Evolutionary conservation across 2,888 invertebrate species (phyloP), one percentile per base, ranked within the genome.

Genomic region (Leucophora obtusa): DNA sequence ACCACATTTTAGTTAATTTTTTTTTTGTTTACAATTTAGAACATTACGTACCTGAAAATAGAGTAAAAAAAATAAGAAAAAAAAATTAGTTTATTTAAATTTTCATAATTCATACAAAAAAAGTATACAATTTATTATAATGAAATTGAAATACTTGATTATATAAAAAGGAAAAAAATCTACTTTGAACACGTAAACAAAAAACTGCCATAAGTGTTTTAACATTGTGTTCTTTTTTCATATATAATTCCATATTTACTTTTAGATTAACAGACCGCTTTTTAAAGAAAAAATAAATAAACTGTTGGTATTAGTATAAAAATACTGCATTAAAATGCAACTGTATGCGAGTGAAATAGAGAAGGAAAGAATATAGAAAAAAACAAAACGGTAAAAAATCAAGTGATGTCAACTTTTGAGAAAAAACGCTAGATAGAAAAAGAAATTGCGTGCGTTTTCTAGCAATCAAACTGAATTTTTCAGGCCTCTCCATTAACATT

Each of bases 21-120:
- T 38, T 11, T 38, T 11, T 14, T 38, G 10, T 38, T 38, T 4
- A n/a, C 6, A 47, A 54, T 24, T 24, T 24, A 24, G 6, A 24
- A 65, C 62, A 63, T 50, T 28, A 69, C 79, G 50, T 79, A 79
- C 79, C 79, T 79, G 74, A 17, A 79, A 79, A 58, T 60, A 79
- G 17, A 77, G n/a, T 47, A 51, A 28, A 60, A 58, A 7, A 58
- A 15, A 38, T 50, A 50, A 69, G 68, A 63, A 59, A 17, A 59
- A n/a, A 17, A 59, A 79, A 33, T 68, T 38, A 66, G 35, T 69
- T 35, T 24, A 47, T 62, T 59, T 58, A 24, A 63, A 56, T 51
- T 18, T 63, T 33, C 14, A 50, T 28, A 47, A n/a, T n/a, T n/a
- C n/a, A n/a, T n/a, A 50, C 62, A 74, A 50, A 24, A n/a, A 69